Base-by-base conservation (phyloP, 53 echinoderm and acorn worm genomes). In the Hippasteria phrygiana region DNA sequence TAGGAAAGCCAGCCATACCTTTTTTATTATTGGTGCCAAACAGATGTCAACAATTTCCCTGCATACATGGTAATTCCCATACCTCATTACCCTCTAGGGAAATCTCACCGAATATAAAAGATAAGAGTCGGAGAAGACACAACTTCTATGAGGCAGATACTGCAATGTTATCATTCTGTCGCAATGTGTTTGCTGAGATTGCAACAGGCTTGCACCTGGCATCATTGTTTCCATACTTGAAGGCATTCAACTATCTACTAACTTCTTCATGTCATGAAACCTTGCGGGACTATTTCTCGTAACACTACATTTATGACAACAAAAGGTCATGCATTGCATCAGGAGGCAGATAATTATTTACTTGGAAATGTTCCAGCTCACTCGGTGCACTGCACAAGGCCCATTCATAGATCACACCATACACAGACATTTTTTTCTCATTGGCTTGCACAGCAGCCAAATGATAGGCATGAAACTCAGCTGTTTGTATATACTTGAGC, bases 1-100 rank as follows among this genome's bases (percentile, higher is more conserved):
- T 51, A 89, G 69, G 36, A 71, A 89, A 69, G 90, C 22, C 41
- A 89, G 28, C 90, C 90, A 89, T 32, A 71, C 66, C 65, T 80
- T 89, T 36, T 54, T 37, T 34, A 89, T 43, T 4, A 81, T 53
- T 14, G 81, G 90, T 48, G 90, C 90, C 20, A 90, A 20, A 41
- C 56, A n/a, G 36, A 81, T 81, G 50, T 90, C 90, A 12, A 74
- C 83, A 83, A 83, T 53, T 54, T 71, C 64, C 55, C 83, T 90
- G 75, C 82, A 73, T 37, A 53, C 35, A 55, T 83, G 64, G 39
- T 90, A 90, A 20, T 37, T 81, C 90, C 90, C 73, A 90, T 1
- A 88, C 50, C 37, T 77, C 77, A 64, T 33, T 77, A 13, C 66
- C 88, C 35, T 77, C 77, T 17, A 63, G 77, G 14, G 54, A 26